Evolutionary conservation across 2,888 invertebrate species (phyloP).

Genomic region (Dastarcus helophoroides): DNA sequence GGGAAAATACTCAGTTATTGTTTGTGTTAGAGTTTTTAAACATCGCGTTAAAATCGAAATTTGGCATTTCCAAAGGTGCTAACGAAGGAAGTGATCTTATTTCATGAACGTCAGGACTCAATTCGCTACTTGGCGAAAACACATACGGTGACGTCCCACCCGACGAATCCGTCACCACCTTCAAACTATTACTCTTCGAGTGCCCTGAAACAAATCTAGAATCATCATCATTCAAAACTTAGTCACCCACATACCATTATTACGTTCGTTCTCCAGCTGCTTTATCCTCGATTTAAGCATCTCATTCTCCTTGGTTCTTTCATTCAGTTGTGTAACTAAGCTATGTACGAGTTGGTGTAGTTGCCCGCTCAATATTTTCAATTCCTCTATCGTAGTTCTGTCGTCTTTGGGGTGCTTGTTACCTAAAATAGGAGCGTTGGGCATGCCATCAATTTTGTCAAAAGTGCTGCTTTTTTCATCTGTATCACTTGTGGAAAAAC

Average conservation of each 20-base stretch:
- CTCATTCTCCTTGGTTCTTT: conserved; percentile 52
- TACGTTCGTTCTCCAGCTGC: conserved; percentile 45
- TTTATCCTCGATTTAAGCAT: conserved; percentile 46
- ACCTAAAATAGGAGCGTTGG: conserved; percentile 26
- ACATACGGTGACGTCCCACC: conserved; percentile 36
- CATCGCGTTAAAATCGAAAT: conserved; percentile 46
- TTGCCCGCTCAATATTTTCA: conserved; percentile 52
- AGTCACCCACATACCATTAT: conserved; percentile 23
- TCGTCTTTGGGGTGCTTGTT: conserved; percentile 51
- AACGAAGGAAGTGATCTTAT: conserved; percentile 37
- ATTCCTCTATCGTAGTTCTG: conserved; percentile 52
- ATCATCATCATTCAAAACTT: conserved; percentile 4
- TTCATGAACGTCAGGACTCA: conserved; percentile 31
- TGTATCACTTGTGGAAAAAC: conserved; percentile 24
- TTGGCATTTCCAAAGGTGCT: conserved; percentile 51
- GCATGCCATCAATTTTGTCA: conserved; percentile 20
- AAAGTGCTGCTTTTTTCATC: conserved; percentile 22
- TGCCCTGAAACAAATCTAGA: conserved; percentile 17
- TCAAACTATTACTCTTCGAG: conserved; percentile 25
- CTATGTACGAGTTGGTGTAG: conserved; percentile 46
- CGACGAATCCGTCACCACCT: conserved; percentile 33
- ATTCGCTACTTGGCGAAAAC: conserved; percentile 35
- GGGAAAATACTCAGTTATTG: no score
- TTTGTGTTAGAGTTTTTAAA: no score
- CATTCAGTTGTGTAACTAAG: conserved; percentile 51